Evolutionary conservation across 1,140 invertebrate species (phyloP).

Genomic region (Panulirus ornatus): DNA sequence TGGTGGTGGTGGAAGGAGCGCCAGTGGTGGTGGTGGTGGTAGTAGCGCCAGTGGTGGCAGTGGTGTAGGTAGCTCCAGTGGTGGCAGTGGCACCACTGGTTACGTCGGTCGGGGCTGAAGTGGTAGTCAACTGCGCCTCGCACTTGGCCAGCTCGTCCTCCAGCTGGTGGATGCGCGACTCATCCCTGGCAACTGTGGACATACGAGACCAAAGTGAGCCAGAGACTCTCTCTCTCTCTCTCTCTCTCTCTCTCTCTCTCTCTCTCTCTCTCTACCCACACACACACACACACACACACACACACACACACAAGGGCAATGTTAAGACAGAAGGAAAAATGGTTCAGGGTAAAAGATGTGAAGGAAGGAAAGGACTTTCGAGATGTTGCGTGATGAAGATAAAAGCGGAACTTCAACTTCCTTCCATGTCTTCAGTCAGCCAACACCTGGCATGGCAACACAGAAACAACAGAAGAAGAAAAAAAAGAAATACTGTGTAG

Average conservation of each 20-base stretch:
- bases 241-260: slow-evolving; percentile 7
- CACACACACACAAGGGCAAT: background rate
- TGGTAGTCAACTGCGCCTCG: slow-evolving; percentile 5
- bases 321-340: background rate
- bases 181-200: background rate
- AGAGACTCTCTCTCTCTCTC: background rate
- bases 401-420: background rate
- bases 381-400: background rate
- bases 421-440: background rate
- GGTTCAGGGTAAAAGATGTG: background rate
- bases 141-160: background rate
- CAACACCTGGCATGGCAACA: background rate
- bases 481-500: background rate
- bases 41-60: too few species aligned
- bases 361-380: background rate
- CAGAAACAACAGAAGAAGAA: background rate
- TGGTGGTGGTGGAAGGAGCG: too few species aligned
- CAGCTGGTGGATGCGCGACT: too few species aligned
- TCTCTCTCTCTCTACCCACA: too few species aligned
- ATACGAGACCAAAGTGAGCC: background rate
- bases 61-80: background rate
- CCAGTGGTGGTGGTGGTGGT: too few species aligned
- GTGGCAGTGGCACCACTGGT: background rate
- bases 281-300: slow-evolving; percentile 7
- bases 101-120: background rate